Percentiles rank a stretch among this genome's conserved stretches.
Evolutionary conservation across 1,140 invertebrate species (phyloP).

Genomic region (Pogonomyrmex californicus): DNA sequence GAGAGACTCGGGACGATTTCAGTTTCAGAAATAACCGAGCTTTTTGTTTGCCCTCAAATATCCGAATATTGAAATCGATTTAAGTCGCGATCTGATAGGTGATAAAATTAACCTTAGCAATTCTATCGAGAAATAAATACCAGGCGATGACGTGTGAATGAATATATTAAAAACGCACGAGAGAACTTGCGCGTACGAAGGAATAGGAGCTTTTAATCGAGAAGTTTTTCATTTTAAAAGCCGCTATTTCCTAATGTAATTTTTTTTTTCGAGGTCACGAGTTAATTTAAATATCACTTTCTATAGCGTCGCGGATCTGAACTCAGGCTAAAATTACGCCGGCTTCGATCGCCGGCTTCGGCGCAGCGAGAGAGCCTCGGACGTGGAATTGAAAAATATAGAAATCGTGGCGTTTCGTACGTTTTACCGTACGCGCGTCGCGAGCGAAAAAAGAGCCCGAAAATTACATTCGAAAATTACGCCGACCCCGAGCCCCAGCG

Average conservation of each 20-base stretch:
- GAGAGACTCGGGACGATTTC: neutral
- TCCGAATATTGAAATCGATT: neutral
- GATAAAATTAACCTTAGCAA: neutral
- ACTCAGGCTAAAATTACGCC: constrained; percentile 5
- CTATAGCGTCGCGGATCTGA: neutral
- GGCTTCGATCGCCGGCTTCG: neutral
- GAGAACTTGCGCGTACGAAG: neutral
- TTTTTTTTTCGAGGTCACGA: constrained; percentile 12
- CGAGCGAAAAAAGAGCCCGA: neutral
- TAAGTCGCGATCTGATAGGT: neutral
- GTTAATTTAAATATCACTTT: constrained; percentile 14
- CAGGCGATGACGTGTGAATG: neutral
- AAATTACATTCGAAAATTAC: constrained; percentile 22
- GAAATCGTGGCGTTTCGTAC: neutral
- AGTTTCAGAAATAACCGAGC: neutral
- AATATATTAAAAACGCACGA: neutral
- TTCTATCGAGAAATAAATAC: neutral
- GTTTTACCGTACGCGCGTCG: neutral
- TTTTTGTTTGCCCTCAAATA: too few relatives aligned
- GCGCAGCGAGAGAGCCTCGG: neutral
- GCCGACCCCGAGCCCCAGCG: neutral
- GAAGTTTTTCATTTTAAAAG: neutral
- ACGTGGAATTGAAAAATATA: constrained; percentile 13
- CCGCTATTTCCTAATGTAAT: neutral
- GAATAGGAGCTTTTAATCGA: neutral